Evolutionary conservation across 2,113 vertebrate genomes (phyloP).

Genomic region (Percina caprodes): DNA sequence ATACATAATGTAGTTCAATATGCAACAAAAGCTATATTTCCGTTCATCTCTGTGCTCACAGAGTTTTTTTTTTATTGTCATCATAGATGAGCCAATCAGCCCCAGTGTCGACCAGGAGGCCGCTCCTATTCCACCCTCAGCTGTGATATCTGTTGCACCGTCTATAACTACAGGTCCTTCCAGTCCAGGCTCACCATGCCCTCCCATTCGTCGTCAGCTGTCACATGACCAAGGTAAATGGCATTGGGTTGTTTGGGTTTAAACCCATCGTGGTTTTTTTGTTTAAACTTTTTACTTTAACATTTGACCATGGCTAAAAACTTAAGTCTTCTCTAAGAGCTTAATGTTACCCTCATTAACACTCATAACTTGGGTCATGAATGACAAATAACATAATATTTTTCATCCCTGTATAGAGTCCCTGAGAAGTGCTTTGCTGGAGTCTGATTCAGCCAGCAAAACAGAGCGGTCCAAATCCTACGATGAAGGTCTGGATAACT

Average conservation of each 20-base stretch:
- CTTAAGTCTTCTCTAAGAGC: no score
- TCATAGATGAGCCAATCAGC: slow-evolving; percentile 94
- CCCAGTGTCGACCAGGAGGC: slow-evolving; percentile 94
- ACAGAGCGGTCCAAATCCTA: slow-evolving; percentile 96
- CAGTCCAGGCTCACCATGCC: slow-evolving; percentile 88
- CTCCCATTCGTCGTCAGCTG: slow-evolving; percentile 92
- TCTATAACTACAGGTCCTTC: slow-evolving; percentile 85
- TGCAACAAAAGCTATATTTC: neutral
- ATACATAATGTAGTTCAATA: neutral
- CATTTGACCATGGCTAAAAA: neutral
- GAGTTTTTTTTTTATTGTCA: slow-evolving; percentile 26
- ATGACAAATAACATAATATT: neutral
- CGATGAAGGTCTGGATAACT: slow-evolving; percentile 96
- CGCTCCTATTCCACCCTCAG: slow-evolving; percentile 93
- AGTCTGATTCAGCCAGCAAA: slow-evolving; percentile 89
- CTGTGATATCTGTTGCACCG: slow-evolving; percentile 91
- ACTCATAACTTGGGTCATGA: neutral
- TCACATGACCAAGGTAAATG: slow-evolving; percentile 96
- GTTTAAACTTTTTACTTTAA: neutral
- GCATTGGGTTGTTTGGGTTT: neutral
- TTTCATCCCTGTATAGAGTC: slow-evolving; percentile 83
- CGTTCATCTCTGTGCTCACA: neutral
- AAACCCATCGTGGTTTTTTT: no score
- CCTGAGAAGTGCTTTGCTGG: slow-evolving; percentile 88
- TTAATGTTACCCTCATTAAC: no score